A percentile compares a stretch with the other conserved stretches of the same genome.
Conservation (phyloP, 2,113 vertebrate genomes). For the Odocoileus virginianus region DNA sequence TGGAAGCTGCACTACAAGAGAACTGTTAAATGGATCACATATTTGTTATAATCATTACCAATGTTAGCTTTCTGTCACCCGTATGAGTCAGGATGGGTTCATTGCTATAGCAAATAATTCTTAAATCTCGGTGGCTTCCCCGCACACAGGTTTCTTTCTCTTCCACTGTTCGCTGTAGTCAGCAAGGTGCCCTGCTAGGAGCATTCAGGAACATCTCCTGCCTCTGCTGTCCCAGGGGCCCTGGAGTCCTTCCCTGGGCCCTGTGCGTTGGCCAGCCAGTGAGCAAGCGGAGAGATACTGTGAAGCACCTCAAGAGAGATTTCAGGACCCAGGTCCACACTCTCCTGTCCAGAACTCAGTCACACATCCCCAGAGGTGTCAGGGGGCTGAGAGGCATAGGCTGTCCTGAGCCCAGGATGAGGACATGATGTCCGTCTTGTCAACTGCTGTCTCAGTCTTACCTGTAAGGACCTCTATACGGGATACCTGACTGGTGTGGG, state of each 20-base stretch:
- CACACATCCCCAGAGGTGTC: not conserved
- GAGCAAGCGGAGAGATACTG: not conserved
- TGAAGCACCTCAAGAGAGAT: not conserved
- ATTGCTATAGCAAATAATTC: not conserved
- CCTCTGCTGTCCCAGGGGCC: accelerated
- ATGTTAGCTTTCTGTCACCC: not conserved
- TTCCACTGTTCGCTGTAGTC: not conserved
- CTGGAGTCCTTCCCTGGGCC: not conserved
- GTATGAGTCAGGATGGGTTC: not conserved
- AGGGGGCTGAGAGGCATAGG: not conserved
- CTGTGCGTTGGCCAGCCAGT: not conserved
- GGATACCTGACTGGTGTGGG: not conserved
- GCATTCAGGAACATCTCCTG: not conserved
- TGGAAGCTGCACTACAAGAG: not conserved
- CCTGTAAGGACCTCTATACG: not conserved
- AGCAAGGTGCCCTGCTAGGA: not conserved
- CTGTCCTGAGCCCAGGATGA: not conserved
- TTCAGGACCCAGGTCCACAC: not conserved
- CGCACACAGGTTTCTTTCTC: not conserved
- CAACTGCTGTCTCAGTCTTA: not conserved
- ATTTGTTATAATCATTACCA: no score
- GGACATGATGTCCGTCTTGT: not conserved
- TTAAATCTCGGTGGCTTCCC: not conserved
- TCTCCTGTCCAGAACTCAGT: not conserved
- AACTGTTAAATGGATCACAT: accelerated